Conservation (phyloP, 2,888 invertebrate species). For the Beris morrisii region DNA sequence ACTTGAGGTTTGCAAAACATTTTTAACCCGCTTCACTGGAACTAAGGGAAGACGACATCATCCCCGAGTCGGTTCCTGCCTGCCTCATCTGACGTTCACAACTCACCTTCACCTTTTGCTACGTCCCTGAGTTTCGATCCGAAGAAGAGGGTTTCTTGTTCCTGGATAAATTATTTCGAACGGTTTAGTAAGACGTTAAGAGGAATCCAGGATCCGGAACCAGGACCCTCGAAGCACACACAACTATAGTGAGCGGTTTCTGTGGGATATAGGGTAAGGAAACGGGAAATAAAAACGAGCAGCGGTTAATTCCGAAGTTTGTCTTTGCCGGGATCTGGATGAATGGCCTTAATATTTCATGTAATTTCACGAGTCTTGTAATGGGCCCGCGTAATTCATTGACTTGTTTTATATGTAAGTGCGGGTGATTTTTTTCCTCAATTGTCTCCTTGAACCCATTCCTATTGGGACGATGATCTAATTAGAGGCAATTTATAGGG, state of each 20-base stretch:
- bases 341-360: conserved; percentile 37
- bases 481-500: conserved; percentile 22
- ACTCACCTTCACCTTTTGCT: neutral
- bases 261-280: too few relatives aligned
- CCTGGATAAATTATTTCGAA: conserved; percentile 31
- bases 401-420: conserved; percentile 23
- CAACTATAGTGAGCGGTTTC: too few relatives aligned
- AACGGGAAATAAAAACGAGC: neutral
- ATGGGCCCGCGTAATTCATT: conserved; percentile 31
- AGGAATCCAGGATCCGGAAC: conserved; percentile 13
- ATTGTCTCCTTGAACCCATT: neutral
- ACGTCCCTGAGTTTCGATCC: neutral
- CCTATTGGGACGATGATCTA: neutral
- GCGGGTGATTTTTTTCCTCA: conserved; percentile 19
- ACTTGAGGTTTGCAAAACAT: conserved; percentile 37
- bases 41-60: conserved; percentile 3
- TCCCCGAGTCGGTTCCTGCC: neutral
- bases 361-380: conserved; percentile 28
- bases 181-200: conserved; percentile 26
- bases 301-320: conserved; percentile 36
- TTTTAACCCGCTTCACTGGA: conserved; percentile 37
- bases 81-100: neutral
- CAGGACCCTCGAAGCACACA: neutral
- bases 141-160: conserved; percentile 2
- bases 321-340: conserved; percentile 33